These are phyloP conservation scores for Litocranius walleri DNA, from an alignment of 2,113 vertebrate genomes.

Conservation along the genomic window DNA sequence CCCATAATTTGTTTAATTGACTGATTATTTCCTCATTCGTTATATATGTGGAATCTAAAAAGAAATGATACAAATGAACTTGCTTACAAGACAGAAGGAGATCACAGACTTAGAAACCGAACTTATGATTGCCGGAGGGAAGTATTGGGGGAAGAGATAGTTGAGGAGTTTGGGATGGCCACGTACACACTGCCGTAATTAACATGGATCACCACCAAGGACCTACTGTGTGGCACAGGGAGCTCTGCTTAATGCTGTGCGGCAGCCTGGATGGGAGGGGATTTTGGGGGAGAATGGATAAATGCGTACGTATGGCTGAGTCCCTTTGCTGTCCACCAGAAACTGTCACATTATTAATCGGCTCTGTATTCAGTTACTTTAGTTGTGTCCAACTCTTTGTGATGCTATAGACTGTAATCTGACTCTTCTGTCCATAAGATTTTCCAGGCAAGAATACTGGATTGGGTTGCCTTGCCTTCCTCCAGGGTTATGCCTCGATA, in stretches of 20 bases:
- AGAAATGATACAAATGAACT: background rate
- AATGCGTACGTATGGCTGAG: accelerated
- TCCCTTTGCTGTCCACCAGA: background rate
- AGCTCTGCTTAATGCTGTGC: background rate
- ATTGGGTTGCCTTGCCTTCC: background rate
- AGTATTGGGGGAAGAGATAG: background rate
- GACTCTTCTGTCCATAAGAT: background rate
- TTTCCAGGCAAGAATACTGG: background rate
- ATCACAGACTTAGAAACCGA: background rate
- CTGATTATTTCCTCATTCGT: too few species aligned
- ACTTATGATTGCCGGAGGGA: background rate
- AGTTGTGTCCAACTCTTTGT: background rate
- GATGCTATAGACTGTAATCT: background rate
- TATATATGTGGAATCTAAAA: background rate
- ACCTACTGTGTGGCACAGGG: background rate
- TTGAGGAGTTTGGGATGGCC: background rate
- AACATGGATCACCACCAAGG: background rate
- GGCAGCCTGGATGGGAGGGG: background rate
- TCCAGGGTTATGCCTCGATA: background rate
- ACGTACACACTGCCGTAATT: background rate
- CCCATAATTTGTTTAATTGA: background rate
- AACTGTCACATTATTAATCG: background rate
- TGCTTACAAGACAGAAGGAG: background rate
- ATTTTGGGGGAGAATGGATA: background rate
- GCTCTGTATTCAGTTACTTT: background rate